Percentiles rank a stretch among this genome's conserved stretches.
Evolutionary conservation across 2,888 invertebrate genomes (phyloP).

Genomic region (Panzeria rudis): DNA sequence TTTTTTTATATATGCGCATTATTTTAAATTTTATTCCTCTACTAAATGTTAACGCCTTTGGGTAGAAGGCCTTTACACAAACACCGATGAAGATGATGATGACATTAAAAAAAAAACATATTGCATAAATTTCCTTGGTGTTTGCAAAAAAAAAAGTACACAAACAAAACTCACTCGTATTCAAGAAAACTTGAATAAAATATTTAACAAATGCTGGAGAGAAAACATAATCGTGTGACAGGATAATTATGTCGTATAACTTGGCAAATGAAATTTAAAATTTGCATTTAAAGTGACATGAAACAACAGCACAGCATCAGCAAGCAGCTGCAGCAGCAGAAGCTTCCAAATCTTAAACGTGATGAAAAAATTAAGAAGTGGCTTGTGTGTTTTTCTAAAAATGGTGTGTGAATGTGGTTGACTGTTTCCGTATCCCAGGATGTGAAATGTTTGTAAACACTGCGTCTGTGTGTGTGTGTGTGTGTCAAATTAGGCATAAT

Average conservation of each 20-base stretch:
- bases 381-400: slow-evolving; percentile 6
- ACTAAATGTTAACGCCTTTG: slow-evolving; percentile 75
- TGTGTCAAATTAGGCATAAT: slow-evolving; percentile 63
- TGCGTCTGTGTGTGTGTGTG: slow-evolving; percentile 13
- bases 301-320: slow-evolving; percentile 41
- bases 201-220: not conserved
- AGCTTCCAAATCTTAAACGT: slow-evolving; percentile 16
- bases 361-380: slow-evolving; percentile 31
- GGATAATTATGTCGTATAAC: slow-evolving; percentile 77
- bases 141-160: slow-evolving; percentile 42
- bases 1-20: slow-evolving; percentile 42
- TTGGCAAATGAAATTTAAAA: slow-evolving; percentile 72
- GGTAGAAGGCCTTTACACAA: slow-evolving; percentile 70
- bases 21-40: slow-evolving; percentile 49
- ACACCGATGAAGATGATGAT: slow-evolving; percentile 45
- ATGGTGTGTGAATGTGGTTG: slow-evolving; percentile 33
- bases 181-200: slow-evolving; percentile 20
- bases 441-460: not conserved
- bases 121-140: slow-evolving; percentile 73
- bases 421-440: slow-evolving; percentile 10
- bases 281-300: slow-evolving; percentile 80
- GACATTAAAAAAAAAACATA: slow-evolving; percentile 71
- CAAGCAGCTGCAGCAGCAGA: slow-evolving; percentile 16
- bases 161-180: slow-evolving; percentile 26
- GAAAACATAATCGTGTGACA: slow-evolving; percentile 78